Base-by-base conservation (phyloP, 2,888 invertebrate genomes). In the Taphrorychus bicolor region DNA sequence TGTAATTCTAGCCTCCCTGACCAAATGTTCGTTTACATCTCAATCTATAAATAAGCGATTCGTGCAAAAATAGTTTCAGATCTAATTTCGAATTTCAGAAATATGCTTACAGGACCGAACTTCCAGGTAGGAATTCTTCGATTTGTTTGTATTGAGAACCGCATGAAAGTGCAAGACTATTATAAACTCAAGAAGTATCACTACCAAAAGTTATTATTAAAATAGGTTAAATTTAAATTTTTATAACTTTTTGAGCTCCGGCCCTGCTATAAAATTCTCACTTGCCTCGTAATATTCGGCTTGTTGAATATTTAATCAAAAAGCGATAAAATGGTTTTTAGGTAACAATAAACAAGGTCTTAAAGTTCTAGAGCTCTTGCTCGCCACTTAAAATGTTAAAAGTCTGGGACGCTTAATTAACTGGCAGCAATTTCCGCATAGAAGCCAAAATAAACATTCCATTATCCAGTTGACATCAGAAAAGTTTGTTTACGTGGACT, bases 1-100 rank as follows among this genome's bases (percentile, higher is more conserved):
- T 22, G 66, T 57, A 61, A 66, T 61, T 57, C 41, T 45, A 66
- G 60, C 61, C 51, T 56, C 56, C 52, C 19, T 41, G 11, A 40
- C 54, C 51, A 21, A 66, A 57, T 24, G 60, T 66, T 61, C 66
- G 61, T 61, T 66, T 66, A 66, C 57, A 57, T 61, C 56, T 57
- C 23, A 18, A 24, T 32, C 60, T 61, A 66, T 42, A 66, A 66
- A 66, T 66, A 66, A 48, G 40, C 45, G 42, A 56, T 61, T 32
- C 23, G 60, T 42, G 56, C 61, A 58, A 66, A 66, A 66, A 66
- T 66, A 66, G 52, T 23, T 51, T 18, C 59, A 23, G 23, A 59
- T 57, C 57, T 57, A 57, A 57, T 41, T 57, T 57, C 57, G 57
- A 57, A 42, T 57, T 42, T 57, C 42, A 57, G 57, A 57, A 57